These are phyloP conservation scores for Ooceraea biroi DNA, from an alignment of 1,140 invertebrate genomes.

Conservation along the genomic window DNA sequence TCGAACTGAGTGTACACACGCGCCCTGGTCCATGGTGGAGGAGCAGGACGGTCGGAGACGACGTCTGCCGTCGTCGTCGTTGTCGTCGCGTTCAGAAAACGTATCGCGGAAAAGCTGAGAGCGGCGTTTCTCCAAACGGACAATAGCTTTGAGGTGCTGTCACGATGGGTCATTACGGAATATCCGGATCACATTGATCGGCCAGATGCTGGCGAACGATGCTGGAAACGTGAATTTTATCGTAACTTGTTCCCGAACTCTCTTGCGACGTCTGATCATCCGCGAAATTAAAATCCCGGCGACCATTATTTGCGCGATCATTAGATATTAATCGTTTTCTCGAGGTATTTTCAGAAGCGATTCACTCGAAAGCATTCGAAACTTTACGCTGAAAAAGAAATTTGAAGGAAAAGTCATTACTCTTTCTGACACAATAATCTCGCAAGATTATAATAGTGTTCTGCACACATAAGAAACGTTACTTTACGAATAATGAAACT, in stretches of 20 bases:
- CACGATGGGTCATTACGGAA: background rate
- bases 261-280: too few relatives aligned
- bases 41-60: background rate
- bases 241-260: too few relatives aligned
- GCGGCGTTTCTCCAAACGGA: constrained; percentile 35
- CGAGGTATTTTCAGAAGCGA: background rate
- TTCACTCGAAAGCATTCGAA: background rate
- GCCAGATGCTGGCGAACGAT: too few relatives aligned
- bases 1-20: constrained; percentile 70
- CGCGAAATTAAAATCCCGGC: constrained; percentile 19
- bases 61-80: constrained; percentile 28
- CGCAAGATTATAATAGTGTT: background rate
- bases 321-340: background rate
- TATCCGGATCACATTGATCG: too few relatives aligned
- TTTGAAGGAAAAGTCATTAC: background rate
- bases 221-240: too few relatives aligned
- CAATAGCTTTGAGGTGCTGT: background rate
- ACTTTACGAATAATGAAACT: background rate
- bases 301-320: background rate
- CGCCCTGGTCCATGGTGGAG: background rate
- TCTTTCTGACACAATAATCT: background rate
- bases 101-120: constrained; percentile 57
- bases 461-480: background rate
- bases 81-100: constrained; percentile 50
- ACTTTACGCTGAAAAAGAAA: too few relatives aligned